Base-by-base conservation (phyloP, 2,888 invertebrate genomes). In the Aphidoletes aphidimyza region DNA sequence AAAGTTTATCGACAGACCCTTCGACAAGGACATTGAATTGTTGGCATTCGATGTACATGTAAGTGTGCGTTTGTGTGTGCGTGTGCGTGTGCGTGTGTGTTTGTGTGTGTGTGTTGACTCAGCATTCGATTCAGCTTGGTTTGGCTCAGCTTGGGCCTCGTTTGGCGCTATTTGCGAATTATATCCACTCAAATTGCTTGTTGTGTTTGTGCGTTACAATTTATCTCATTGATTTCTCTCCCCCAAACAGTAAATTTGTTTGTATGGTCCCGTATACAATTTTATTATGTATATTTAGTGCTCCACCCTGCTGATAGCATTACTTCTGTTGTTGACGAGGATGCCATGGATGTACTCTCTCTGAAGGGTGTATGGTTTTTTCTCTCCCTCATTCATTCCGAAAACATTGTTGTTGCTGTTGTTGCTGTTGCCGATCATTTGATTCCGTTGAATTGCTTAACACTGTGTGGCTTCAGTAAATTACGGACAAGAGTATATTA, bases 181-280 rank as follows among this genome's bases (percentile, higher is more conserved):
- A 81, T 37, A 81, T 81, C 37, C 81, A 81, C 37, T 81, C 81
- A 37, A 81, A 81, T 81, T 37, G 81, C 37, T 81, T 37, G 81
- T 81, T 81, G 81, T 81, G n/a, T 81, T 81, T 81, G 81, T 81
- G 81, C 36, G 37, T 81, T 37, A 81, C 81, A 81, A 81, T 37
- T 37, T 81, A 81, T 81, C 37, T 81, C 37, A 37, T 81, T 36
- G 81, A 81, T 81, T 81, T 81, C n/a, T n/a, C n/a, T 37, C 78
- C 19, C 81, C 81, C 81, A n/a, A 81, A 37, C 36, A 37, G 81
- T 22, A 37, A 81, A 81, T 81, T 81, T 81, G 37, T 81, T 81
- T 81, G 37, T 81, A 37, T 81, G 36, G n/a, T 26, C 69, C 34
- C 69, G 69, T 69, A 69, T 69, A 69, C 69, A 69, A 69, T 69